A percentile compares a stretch with the other conserved stretches of the same genome.
Evolutionary conservation across 2,113 vertebrate genomes (phyloP).

Genomic region (Lepus europaeus): DNA sequence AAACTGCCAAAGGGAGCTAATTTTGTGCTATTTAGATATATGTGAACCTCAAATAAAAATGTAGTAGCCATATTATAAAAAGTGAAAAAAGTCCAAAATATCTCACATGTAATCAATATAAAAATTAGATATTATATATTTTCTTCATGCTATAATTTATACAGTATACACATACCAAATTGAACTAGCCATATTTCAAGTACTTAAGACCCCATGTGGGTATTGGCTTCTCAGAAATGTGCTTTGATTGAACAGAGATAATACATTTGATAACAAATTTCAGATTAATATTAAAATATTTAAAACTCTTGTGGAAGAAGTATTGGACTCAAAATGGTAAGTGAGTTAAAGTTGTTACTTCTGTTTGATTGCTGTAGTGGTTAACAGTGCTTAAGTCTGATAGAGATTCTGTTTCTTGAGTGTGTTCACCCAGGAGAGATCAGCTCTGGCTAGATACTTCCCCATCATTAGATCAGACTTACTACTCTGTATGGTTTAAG

Average conservation of each 20-base stretch:
- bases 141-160: conserved; percentile 8
- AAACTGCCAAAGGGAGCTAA: conserved; percentile 20
- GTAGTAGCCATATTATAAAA: background rate
- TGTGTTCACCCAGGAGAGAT: background rate
- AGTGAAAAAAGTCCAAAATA: conserved; percentile 13
- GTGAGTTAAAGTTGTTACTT: background rate
- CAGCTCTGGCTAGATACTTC: background rate
- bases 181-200: conserved; percentile 16
- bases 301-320: conserved; percentile 28
- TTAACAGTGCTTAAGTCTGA: background rate
- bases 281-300: conserved; percentile 34
- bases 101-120: background rate
- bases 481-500: background rate
- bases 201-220: background rate
- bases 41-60: conserved; percentile 17
- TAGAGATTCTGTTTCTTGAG: background rate
- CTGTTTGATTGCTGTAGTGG: conserved; percentile 2
- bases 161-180: background rate
- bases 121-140: conserved; percentile 11
- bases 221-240: conserved; percentile 17
- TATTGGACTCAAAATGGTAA: conserved; percentile 20
- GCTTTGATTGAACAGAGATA: conserved; percentile 47
- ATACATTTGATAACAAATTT: background rate
- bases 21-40: background rate
- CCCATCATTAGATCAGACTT: background rate